phyloP scores from a whole-genome alignment of 1,140 invertebrate genomes.

The Bombus difficillimus region DNA sequence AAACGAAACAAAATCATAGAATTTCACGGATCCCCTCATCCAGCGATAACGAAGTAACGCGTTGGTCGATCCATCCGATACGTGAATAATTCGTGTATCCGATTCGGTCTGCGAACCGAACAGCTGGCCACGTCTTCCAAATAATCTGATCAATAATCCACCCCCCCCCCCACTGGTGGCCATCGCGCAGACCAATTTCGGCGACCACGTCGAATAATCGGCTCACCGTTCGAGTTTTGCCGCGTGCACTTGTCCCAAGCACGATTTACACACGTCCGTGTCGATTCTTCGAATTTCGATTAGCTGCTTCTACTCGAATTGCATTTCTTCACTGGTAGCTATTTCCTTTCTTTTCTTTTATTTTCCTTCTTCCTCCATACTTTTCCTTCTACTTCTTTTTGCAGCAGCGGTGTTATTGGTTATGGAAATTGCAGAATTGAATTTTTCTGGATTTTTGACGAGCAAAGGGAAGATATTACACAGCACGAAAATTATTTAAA shows the following conservation, averaged over 20 bases:
- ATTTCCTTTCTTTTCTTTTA: background rate
- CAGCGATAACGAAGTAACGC: background rate
- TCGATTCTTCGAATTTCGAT: background rate
- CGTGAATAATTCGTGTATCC: slow-evolving; percentile 55
- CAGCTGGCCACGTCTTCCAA: slow-evolving; percentile 50
- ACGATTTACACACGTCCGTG: background rate
- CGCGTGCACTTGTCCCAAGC: background rate
- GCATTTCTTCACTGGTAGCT: background rate
- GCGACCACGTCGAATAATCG: slow-evolving; percentile 16
- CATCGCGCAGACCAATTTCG: slow-evolving; percentile 41
- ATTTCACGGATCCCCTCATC: background rate
- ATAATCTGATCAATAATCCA: slow-evolving; percentile 53
- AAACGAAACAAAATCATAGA: background rate
- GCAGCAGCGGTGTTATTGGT: too few species aligned
- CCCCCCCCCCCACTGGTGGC: slow-evolving; percentile 8
- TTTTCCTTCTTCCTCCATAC: background rate
- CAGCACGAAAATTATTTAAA: background rate
- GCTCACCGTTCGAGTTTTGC: background rate
- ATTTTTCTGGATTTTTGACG: too few species aligned
- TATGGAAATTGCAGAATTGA: too few species aligned
- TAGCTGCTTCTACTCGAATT: too few species aligned
- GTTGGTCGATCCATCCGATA: slow-evolving; percentile 2
- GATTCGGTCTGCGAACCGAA: slow-evolving; percentile 44
- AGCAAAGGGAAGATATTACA: too few species aligned
- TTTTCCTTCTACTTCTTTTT: too few species aligned